Percentiles rank a stretch among this genome's conserved stretches.
These are phyloP conservation scores for Diarsia mendica DNA, from an alignment of 2,888 invertebrate genomes.

Conservation along the genomic window DNA sequence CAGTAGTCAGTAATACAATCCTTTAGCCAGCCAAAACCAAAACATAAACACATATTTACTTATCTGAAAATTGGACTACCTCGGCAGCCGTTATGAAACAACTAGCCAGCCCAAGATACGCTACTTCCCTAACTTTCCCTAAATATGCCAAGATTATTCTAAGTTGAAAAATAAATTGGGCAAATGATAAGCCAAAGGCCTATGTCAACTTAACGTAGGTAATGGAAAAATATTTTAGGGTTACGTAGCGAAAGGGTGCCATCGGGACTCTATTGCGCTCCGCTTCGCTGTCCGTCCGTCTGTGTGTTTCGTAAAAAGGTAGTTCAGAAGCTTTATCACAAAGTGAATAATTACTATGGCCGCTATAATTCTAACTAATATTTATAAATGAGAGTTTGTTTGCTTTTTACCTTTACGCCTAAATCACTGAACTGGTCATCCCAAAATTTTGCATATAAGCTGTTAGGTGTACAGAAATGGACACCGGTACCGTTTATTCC, in stretches of 20 bases:
- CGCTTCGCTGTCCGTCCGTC: background rate
- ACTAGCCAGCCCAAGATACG: background rate
- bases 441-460: no score
- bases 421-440: no score
- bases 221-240: conserved; percentile 41
- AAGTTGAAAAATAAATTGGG: conserved; percentile 37
- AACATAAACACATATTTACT: background rate
- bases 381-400: no score
- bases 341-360: background rate
- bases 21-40: background rate
- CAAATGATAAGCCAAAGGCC: conserved; percentile 34
- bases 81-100: background rate
- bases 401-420: no score
- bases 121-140: background rate
- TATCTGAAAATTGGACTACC: background rate
- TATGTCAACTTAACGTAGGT: conserved; percentile 34
- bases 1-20: background rate
- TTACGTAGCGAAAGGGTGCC: background rate
- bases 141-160: conserved; percentile 31
- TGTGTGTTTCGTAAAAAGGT: background rate
- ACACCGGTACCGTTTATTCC: no score
- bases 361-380: no score
- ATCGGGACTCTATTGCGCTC: background rate
- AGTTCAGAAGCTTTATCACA: no score
- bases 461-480: no score